Evolutionary conservation across 2,797 vertebrate species (phyloP), one percentile per base, ranked within the genome.

Genomic region (Hypotaenidia philippensis): DNA sequence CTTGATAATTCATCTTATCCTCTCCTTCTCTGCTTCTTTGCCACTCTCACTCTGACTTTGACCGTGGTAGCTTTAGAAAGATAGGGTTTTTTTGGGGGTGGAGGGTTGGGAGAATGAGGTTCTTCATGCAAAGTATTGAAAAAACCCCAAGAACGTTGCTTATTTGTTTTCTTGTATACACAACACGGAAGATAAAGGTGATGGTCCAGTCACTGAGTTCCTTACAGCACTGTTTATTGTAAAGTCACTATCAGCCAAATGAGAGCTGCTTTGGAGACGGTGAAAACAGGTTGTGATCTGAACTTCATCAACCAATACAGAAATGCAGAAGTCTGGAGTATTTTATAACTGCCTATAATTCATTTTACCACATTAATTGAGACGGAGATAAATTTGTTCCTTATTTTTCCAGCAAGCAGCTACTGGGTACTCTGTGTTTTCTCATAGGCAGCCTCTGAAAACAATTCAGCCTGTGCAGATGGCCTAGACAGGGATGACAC

Each of bases 401-500:
- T 70, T 84, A 66, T 76, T 94, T 94, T 95, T 71, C 47, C 45
- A 88, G 40, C 38, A 57, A 63, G 44, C 59, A 91, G 31, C 15
- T 47, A 53, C 9, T 40, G 44, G 32, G 32, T 84, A 32, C 21
- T 92, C 90, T 92, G 93, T 21, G 72, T 74, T 84, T 94, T 89
- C 81, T 95, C 88, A 91, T 7, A 87, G 40, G 17, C 40, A 79
- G 86, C 41, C 40, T 97, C 66, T 31, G 56, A 90, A 79, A 74
- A 52, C 57, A 89, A 66, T 95, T 93, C 92, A 83, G 70, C 19
- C 50, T 60, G 80, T 74, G 88, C 93, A 96, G 93, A 95, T 95
- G 94, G 90, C 81, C 90, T 60, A 71, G 47, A 53, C 23, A 50
- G 71, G 83, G 83, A 92, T 95, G 90, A 95, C 86, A 94, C 86